Evolutionary conservation across 2,888 invertebrate species (phyloP), one percentile per base, ranked within the genome.

Genomic region (Ectobius pallidus): DNA sequence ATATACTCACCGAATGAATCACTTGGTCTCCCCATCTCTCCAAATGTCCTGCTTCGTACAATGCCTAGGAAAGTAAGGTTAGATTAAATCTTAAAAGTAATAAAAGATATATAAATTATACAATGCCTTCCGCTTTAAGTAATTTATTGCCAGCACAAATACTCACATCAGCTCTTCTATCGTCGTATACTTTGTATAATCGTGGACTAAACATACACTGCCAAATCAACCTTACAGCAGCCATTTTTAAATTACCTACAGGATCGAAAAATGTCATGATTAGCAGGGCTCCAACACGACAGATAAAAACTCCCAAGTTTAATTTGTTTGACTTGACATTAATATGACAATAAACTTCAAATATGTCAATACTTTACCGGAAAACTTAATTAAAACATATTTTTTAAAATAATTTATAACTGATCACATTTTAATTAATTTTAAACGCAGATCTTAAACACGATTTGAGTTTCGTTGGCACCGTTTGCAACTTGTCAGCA

Each of bases 11-110:
- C 46, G 88, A 86, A 76, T 88, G 85, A 42, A 94, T 87, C 25
- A 93, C 84, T 81, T 89, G 89, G 79, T 94, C 91, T 39, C 92
- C 90, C 87, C 89, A 90, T 83, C 87, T 89, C 82, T 94, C 94
- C 73, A 90, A 80, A 49, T 84, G 85, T 70, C 86, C 85, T n/a
- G 92, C 88, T 79, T 90, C 87, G 79, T 94, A 94, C 75, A 89
- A 80, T 77, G 85, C 88, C 90, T 90, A 79, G 77, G 84, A 85
- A 77, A 73, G 73, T 77, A 79, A 75, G 68, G 74, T 77, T 74
- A 73, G 67, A 79, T 58, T 42, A 7, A 11, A 73, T n/a, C n/a
- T n/a, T n/a, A n/a, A n/a, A n/a, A n/a, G 68, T 58, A 69, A 22
- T 9, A 39, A 39, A 39, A n/a, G n/a, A 39, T 39, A 39, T 39